phyloP scores from a whole-genome alignment of 2,888 invertebrate genomes.

The Psylliodes chrysocephalus region DNA sequence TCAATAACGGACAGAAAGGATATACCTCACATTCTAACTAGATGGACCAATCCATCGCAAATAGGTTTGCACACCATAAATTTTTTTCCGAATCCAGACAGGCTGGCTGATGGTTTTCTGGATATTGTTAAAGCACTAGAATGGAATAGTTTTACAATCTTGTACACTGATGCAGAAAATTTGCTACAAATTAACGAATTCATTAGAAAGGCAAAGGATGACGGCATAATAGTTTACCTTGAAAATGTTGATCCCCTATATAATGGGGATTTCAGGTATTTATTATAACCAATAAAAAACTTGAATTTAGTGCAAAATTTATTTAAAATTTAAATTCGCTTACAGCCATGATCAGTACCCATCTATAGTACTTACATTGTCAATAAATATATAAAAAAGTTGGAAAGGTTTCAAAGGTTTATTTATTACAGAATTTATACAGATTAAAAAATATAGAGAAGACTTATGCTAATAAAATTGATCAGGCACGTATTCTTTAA shows the following conservation, averaged over 20 bases:
- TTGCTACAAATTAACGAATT: conserved; percentile 66
- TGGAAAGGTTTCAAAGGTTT: too few species aligned
- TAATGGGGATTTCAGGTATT: conserved; percentile 67
- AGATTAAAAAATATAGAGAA: too few species aligned
- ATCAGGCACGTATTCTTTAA: too few species aligned
- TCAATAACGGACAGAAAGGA: conserved; percentile 31
- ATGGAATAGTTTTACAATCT: conserved; percentile 70
- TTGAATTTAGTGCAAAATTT: background rate
- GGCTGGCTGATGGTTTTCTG: conserved; percentile 50
- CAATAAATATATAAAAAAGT: too few species aligned
- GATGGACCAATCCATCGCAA: conserved; percentile 27
- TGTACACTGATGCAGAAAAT: conserved; percentile 70
- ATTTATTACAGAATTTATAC: too few species aligned
- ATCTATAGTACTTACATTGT: too few species aligned
- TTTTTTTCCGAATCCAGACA: conserved; percentile 69
- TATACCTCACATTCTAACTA: conserved; percentile 35
- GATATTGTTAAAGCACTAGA: conserved; percentile 64
- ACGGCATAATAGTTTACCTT: conserved; percentile 58
- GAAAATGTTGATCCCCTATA: conserved; percentile 59
- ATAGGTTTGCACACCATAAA: conserved; percentile 63
- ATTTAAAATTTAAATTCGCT: too few species aligned
- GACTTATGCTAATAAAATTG: too few species aligned
- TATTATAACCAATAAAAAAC: too few species aligned
- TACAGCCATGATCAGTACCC: too few species aligned
- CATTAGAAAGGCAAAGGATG: conserved; percentile 63